Percentiles rank a stretch among this genome's conserved stretches.
These are phyloP conservation scores for Leptosomus discolor DNA, from an alignment of 2,113 vertebrate genomes.

Conservation along the genomic window DNA sequence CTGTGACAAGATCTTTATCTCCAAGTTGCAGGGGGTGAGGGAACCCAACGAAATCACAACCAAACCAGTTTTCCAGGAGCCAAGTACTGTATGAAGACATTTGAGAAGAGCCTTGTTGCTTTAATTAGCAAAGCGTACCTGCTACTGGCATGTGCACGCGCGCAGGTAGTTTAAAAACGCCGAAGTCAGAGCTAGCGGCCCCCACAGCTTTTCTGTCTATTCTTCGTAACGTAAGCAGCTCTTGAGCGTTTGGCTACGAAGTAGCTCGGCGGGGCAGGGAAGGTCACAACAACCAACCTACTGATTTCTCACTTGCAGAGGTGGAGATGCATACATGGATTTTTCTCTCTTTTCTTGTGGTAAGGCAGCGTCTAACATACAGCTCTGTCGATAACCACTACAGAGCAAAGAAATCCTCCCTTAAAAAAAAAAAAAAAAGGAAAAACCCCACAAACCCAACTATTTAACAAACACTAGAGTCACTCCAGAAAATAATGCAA, in stretches of 20 bases:
- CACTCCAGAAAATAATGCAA: not conserved
- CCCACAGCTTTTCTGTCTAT: no score
- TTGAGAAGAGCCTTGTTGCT: not conserved
- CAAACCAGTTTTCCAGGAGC: not conserved
- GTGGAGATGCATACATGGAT: not conserved
- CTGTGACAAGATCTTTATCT: not conserved
- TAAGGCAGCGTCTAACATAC: not conserved
- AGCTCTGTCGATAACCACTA: not conserved
- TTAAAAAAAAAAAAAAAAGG: not conserved
- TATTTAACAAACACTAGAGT: accelerated
- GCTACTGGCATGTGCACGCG: accelerated
- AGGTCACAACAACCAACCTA: not conserved
- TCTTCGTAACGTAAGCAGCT: not conserved
- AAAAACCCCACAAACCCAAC: not conserved
- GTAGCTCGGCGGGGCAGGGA: not conserved
- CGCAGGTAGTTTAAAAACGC: not conserved
- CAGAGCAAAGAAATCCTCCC: not conserved
- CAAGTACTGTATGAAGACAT: not conserved
- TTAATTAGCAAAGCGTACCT: not conserved
- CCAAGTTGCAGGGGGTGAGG: not conserved
- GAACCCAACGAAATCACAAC: not conserved
- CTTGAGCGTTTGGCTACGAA: not conserved
- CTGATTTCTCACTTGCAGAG: not conserved
- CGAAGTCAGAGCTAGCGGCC: not conserved
- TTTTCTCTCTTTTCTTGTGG: not conserved